These are phyloP conservation scores for Plodia interpunctella DNA, from an alignment of 1,140 invertebrate genomes.

Conservation along the genomic window DNA sequence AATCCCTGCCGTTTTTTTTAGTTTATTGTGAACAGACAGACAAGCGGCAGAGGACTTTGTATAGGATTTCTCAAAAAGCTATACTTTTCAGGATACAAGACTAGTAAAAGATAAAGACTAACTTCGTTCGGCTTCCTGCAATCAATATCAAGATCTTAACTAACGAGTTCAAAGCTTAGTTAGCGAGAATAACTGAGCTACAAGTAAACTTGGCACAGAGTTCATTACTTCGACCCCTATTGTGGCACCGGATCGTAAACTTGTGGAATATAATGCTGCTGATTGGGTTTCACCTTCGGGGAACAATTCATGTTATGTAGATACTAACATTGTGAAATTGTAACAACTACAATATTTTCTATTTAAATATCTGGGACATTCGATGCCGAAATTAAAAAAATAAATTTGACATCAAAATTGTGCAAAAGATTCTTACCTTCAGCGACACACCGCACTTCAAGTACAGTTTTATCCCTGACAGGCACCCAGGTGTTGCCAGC, in stretches of 20 bases:
- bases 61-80: no score
- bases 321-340: no score
- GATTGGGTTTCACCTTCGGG: conserved; percentile 3
- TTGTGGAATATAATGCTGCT: conserved; percentile 5
- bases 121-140: neutral
- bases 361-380: no score
- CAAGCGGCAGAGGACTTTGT: no score
- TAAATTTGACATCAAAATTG: no score
- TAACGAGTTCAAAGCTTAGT: neutral
- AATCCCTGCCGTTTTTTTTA: no score
- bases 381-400: no score
- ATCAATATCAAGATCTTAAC: neutral
- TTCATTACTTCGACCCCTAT: neutral
- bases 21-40: no score
- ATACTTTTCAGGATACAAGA: neutral
- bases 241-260: neutral
- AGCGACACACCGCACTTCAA: conserved; percentile 88
- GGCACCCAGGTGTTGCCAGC: conserved; percentile 90
- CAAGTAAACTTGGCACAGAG: neutral
- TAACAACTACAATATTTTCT: no score
- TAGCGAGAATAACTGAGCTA: neutral
- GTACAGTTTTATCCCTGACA: conserved; percentile 87
- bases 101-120: neutral
- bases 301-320: no score
- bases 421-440: conserved; percentile 82